phyloP scores from a whole-genome alignment of 92 coral and sea anemone genomes.

The Hydrozoanthus gracilis region DNA sequence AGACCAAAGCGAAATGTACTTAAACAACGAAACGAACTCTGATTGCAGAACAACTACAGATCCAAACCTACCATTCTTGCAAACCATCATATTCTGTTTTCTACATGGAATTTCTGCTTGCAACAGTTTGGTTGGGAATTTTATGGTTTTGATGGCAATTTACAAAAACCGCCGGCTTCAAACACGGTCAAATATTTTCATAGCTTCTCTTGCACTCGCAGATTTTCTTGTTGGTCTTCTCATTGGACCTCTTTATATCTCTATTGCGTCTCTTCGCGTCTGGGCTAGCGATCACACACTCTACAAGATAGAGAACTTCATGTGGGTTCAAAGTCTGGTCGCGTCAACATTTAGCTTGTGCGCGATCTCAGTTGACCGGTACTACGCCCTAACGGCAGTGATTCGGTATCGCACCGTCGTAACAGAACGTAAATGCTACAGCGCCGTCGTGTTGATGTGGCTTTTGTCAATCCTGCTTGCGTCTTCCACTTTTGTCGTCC shows the following conservation, averaged over 20 bases:
- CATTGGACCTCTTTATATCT: slow-evolving; percentile 54
- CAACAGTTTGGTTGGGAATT: slow-evolving; percentile 42
- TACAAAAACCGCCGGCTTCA: slow-evolving; percentile 37
- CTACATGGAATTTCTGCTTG: slow-evolving; percentile 43
- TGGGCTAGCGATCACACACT: slow-evolving; percentile 46
- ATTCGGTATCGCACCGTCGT: slow-evolving; percentile 33
- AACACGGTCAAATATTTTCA: slow-evolving; percentile 52
- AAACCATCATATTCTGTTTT: slow-evolving; percentile 40
- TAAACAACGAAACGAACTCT: not conserved
- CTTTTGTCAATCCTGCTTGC: slow-evolving; percentile 37
- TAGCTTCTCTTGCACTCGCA: slow-evolving; percentile 58
- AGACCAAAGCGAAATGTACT: not conserved
- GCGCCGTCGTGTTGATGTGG: slow-evolving; percentile 34
- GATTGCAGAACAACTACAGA: slow-evolving; percentile 18
- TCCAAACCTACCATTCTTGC: slow-evolving; percentile 51
- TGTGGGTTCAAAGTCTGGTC: slow-evolving; percentile 58
- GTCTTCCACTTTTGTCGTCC: slow-evolving; percentile 26
- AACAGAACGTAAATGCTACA: slow-evolving; percentile 17
- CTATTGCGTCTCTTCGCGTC: slow-evolving; percentile 23
- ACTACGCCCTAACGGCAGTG: slow-evolving; percentile 46
- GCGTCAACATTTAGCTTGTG: slow-evolving; percentile 52
- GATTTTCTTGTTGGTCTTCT: slow-evolving; percentile 52
- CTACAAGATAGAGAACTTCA: slow-evolving; percentile 53
- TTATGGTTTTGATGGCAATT: slow-evolving; percentile 42
- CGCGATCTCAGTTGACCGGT: slow-evolving; percentile 57